Evolutionary conservation across 2,113 vertebrate species (phyloP).

Genomic region (Natator depressus): DNA sequence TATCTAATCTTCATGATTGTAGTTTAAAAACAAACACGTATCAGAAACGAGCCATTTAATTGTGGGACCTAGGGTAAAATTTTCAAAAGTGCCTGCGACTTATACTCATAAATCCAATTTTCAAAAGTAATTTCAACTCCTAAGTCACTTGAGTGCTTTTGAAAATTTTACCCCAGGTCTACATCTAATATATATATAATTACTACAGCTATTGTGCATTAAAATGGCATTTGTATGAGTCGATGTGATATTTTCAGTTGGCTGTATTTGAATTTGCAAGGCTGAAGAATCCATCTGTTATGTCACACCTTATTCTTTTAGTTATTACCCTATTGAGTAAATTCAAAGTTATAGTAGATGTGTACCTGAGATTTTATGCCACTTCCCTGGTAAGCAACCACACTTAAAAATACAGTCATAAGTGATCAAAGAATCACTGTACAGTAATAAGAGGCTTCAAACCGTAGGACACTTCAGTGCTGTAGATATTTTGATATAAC

Average conservation of each 20-base stretch:
- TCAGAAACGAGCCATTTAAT: accelerated
- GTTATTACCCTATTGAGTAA: not conserved
- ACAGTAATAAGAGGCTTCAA: not conserved
- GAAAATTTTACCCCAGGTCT: not conserved
- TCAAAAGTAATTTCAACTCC: accelerated
- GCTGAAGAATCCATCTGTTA: not conserved
- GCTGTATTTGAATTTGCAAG: not conserved
- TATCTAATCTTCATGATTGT: accelerated
- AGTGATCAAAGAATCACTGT: not conserved
- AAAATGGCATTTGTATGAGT: not conserved
- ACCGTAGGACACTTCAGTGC: not conserved
- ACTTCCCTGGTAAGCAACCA: not conserved
- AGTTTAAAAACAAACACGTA: not conserved
- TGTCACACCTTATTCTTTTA: not conserved
- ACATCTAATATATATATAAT: not conserved
- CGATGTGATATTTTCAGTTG: accelerated
- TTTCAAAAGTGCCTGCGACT: not conserved
- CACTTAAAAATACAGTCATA: not conserved
- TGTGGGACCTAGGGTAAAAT: not conserved
- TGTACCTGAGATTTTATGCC: not conserved
- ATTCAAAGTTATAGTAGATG: not conserved
- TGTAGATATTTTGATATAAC: not conserved
- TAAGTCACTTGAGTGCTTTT: not conserved
- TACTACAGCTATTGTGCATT: not conserved
- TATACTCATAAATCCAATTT: accelerated